Evolutionary conservation across 2,113 vertebrate species (phyloP).

Genomic region (Seriola quinqueradiata): DNA sequence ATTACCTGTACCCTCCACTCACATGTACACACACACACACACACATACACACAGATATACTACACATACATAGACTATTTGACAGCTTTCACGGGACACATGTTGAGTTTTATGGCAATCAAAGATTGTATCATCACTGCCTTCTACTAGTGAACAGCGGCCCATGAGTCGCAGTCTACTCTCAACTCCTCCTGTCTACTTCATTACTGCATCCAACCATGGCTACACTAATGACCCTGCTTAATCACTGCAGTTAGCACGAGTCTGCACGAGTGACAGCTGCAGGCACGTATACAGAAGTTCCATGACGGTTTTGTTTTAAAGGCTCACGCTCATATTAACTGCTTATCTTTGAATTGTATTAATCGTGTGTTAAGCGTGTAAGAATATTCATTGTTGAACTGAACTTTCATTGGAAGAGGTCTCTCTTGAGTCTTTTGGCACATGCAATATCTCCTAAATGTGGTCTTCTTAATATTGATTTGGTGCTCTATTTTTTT

Average conservation of each 20-base stretch:
- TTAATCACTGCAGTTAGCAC: constrained; percentile 29
- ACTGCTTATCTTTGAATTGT: background rate
- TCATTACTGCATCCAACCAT: constrained; percentile 45
- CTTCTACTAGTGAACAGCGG: background rate
- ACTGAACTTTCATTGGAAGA: background rate
- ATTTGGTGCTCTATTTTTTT: background rate
- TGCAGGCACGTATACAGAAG: background rate
- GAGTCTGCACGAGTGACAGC: constrained; percentile 24
- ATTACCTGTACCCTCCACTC: constrained; percentile 69
- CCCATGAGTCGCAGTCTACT: constrained; percentile 30
- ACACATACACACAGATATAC: background rate
- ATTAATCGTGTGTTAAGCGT: background rate
- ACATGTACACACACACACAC: constrained; percentile 28
- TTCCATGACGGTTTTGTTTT: constrained; percentile 15
- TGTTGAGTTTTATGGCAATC: constrained; percentile 23
- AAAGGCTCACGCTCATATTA: background rate
- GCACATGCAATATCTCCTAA: background rate
- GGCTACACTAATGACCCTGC: constrained; percentile 53
- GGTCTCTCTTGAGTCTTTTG: background rate
- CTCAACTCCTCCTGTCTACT: constrained; percentile 28
- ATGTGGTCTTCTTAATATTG: background rate
- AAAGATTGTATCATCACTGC: background rate
- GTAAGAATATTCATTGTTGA: background rate
- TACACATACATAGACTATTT: background rate
- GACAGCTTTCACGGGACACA: constrained; percentile 26